Base-by-base conservation (phyloP, 1,140 invertebrate species). In the Microplitis mediator region DNA sequence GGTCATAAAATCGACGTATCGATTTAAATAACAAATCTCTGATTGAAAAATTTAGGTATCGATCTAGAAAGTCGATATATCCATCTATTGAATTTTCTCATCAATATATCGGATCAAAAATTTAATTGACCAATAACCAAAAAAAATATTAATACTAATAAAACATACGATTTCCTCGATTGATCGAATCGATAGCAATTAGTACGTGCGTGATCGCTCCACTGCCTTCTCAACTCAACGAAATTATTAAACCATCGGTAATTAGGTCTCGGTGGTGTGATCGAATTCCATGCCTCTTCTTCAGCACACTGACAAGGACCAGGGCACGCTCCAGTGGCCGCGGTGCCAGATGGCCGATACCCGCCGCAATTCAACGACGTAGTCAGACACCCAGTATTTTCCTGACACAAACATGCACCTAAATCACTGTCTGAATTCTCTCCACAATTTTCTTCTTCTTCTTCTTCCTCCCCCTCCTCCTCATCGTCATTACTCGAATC, bases 201-300 rank as follows among this genome's bases (percentile, higher is more conserved):
- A 31, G 69, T 75, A 11, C 81, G 76, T 11, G 76, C 79, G 56
- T 83, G 76, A 65, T 84, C 76, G 67, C 84, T 86, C 84, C 84
- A 86, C 31, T 80, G 81, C 50, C 84, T 77, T 9, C 84, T 78
- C 8, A 85, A 58, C 51, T 84, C 79, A 11, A 66, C 75, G 35
- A 85, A 86, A 23, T 82, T 84, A 14, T 34, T 74, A 1, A 80
- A 35, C 84, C 84, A 85, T 35, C 76, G 74, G 34, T 80, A 75
- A 60, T 81, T 80, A 8, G 84, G 81, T 70, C 76, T 82, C 14
- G 84, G 83, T 3, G 84, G 83, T 13, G 66, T 69, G 54, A 77
- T 80, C 16, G 76, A 78, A 69, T 86, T 85, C 84, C 84, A 86
- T 0, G 78, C 69, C n/a, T 84, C 78, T 70, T 86, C 84, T 51